Evolutionary conservation across 2,888 invertebrate genomes (phyloP), one percentile per base, ranked within the genome.

Genomic region (Aricia artaxerxes): DNA sequence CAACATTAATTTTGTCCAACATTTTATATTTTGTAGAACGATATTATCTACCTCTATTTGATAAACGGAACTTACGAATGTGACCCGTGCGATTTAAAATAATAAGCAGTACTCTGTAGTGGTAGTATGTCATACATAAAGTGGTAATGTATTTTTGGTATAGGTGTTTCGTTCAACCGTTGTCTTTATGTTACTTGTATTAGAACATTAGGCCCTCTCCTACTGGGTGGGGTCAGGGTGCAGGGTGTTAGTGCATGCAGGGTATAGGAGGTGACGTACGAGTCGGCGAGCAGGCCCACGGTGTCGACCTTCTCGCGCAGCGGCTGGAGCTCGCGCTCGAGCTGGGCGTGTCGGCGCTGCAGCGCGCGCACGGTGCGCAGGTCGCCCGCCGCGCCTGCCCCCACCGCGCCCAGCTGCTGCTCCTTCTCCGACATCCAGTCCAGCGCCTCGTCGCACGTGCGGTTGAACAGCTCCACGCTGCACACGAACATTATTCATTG

Each of bases 381-480:
- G 92, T 99, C 99, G 3, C 53, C 76, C 4, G 97, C 96, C 0
- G 98, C 98, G 2, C 97, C 97, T 0, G 96, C 97, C 60, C 96
- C 96, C 0, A 96, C 96, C 0, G 96, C 96, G 73, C 98, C 98
- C 80, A 99, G 90, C 88, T 98, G 98, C 81, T 97, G 96, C 95
- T 98, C 98, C 92, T 99, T 99, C 92, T 99, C 99, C 79, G 96
- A 95, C 97, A 99, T 99, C 99, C 99, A 99, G 87, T 99, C 99
- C 83, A 97, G 96, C 0, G 99, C 98, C 89, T 99, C 99, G 87
- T 98, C 99, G 90, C 99, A 99, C 0, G 98, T 98, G 79, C 99
- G 97, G 87, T 98, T 97, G 95, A 99, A 99, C 9, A 99, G 94
- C 88, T 99, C 99, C 84, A 99, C 98, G 87, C 98, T 98, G 86